Base-by-base conservation (phyloP, 1,140 invertebrate genomes). In the Drosophila saltans region DNA sequence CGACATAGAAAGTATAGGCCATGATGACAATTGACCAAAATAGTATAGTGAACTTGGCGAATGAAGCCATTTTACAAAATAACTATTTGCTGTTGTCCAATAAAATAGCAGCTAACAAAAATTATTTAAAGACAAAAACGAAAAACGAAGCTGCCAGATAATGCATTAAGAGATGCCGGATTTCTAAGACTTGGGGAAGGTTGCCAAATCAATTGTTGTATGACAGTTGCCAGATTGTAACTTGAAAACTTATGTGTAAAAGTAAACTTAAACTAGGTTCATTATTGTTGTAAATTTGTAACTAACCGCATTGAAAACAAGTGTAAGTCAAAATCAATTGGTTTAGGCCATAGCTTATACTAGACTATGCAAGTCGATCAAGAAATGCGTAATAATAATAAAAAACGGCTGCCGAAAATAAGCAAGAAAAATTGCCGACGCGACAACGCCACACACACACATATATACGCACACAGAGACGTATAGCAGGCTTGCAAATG, bases 401-500 rank as follows among this genome's bases (percentile, higher is more conserved):
- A 45, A 69, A 36, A 65, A 68, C 70, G 16, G 39, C 60, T 69
- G 66, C 72, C 65, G 69, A 83, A 78, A 80, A 65, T 68, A 65
- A 60, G 0, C 26, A 59, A 62, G 63, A 88, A 86, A 79, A 80
- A 65, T 78, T 88, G 84, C 69, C 77, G 84, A 81, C 84, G 71
- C 78, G 84, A 81, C 77, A 89, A 89, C 74, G 80, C 64, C 72
- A 64, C 77, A 43, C 66, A 67, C 67, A 73, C 68, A 86, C 77
- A 43, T 64, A 67, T 65, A 73, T 66, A 86, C 63, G 60, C 45
- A 68, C 60, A 62, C 66, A 68, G 69, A 80, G 75, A 71, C 56
- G 64, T 59, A 75, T 62, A 83, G 72, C 64, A 83, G 62, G 81
- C 84, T 88, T 88, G 84, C 84, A 88, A 88, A 88, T 88, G 84